Evolutionary conservation across 2,888 invertebrate genomes (phyloP), one percentile per base, ranked within the genome.

Genomic region (Himalopsyche tibetana): DNA sequence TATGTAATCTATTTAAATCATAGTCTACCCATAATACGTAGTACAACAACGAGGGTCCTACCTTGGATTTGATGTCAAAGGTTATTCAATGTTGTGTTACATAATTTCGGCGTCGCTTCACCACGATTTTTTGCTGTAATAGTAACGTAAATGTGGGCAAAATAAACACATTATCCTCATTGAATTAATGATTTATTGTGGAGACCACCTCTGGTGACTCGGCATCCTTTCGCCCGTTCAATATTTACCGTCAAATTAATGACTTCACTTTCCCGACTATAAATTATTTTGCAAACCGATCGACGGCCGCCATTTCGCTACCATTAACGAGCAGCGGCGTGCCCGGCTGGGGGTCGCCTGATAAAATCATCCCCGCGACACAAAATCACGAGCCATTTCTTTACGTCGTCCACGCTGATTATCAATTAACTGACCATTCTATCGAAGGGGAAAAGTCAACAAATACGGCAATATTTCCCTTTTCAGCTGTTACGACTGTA

Each of bases 121-220:
- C 15, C 51, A 15, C 4, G 45, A 4, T 51, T 51, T 51, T 15
- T 51, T 51, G 15, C 12, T 51, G 51, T 51, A 9, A 15, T 51
- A 51, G 38, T 36, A 36, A 36, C 74, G 38, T 36, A 36, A 74
- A 36, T 36, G 74, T 74, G 74, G 19, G 36, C 74, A 36, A 74
- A 74, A 74, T 74, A 74, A 74, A 74, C 36, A 74, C 74, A 74
- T 74, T 74, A 74, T 80, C 79, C 85, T 80, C 74, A 80, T 83
- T 85, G 80, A 74, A 19, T 55, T 82, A 82, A 86, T 87, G 87
- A 86, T 82, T 86, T 85, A 87, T 87, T 55, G 38, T 63, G 19
- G 8, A 79, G 87, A 87, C 87, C 87, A 87, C 87, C 87, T 85
- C 56, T 38, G 87, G n/a, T 80, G 84, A 80, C 55, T 19, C 55